Evolutionary conservation across 1,140 invertebrate genomes (phyloP).

Genomic region (Limonius californicus): DNA sequence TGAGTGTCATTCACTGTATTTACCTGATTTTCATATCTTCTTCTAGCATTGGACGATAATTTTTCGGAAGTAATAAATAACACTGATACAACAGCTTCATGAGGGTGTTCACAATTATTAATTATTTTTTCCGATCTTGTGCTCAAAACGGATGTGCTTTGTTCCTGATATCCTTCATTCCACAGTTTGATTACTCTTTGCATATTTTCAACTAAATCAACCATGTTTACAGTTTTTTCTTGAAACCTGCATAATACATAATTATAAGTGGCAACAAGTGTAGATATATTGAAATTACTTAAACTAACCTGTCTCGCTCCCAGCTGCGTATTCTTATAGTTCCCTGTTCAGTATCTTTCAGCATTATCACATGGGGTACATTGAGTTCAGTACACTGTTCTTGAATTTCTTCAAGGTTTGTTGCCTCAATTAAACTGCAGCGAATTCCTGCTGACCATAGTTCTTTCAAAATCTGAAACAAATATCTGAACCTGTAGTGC

Average conservation of each 20-base stretch:
- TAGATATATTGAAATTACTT: not conserved
- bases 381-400: constrained; percentile 60
- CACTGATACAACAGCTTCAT: constrained; percentile 47
- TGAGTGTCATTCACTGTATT: too few species aligned
- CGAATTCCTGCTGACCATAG: constrained; percentile 50
- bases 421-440: constrained; percentile 46
- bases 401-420: constrained; percentile 62
- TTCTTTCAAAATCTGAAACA: constrained; percentile 45
- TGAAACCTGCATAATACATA: constrained; percentile 49
- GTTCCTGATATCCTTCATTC: constrained; percentile 33
- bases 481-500: constrained; percentile 5
- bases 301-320: constrained; percentile 54
- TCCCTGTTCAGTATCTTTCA: constrained; percentile 63
- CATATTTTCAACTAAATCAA: constrained; percentile 58
- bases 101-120: constrained; percentile 34
- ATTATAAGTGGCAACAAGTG: not conserved
- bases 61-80: constrained; percentile 54
- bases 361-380: constrained; percentile 62
- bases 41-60: constrained; percentile 50
- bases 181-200: constrained; percentile 47
- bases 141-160: constrained; percentile 26
- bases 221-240: constrained; percentile 56
- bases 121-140: constrained; percentile 39
- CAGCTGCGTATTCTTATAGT: constrained; percentile 57
- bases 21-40: constrained; percentile 54